Percentiles rank a stretch among this genome's conserved stretches.
These are phyloP conservation scores for Liolophura sinensis DNA, from an alignment of 1,140 invertebrate species.

Conservation along the genomic window DNA sequence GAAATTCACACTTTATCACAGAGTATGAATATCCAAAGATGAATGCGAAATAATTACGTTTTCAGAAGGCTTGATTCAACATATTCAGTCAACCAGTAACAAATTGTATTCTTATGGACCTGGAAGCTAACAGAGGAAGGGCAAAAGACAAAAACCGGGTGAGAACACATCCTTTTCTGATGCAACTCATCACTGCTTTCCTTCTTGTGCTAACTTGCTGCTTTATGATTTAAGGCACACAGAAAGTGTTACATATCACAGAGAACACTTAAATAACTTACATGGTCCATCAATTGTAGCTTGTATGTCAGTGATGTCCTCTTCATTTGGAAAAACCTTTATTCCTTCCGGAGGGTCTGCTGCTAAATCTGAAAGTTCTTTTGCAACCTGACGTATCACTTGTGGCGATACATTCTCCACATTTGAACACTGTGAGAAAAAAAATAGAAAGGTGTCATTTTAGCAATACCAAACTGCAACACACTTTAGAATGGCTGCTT, in stretches of 20 bases:
- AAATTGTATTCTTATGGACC: not conserved
- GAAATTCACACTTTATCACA: not conserved
- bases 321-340: slow-evolving; percentile 82
- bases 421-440: slow-evolving; percentile 63
- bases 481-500: too few species aligned
- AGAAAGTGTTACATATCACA: too few species aligned
- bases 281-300: slow-evolving; percentile 87
- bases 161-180: too few species aligned
- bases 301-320: slow-evolving; percentile 91
- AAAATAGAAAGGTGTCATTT: slow-evolving; percentile 7
- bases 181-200: too few species aligned
- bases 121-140: too few species aligned
- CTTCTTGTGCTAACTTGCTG: too few species aligned
- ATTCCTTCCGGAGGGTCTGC: slow-evolving; percentile 85
- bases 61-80: not conserved
- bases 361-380: slow-evolving; percentile 79
- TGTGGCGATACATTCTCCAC: slow-evolving; percentile 94
- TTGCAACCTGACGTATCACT: slow-evolving; percentile 80
- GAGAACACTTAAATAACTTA: too few species aligned
- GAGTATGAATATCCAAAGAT: not conserved
- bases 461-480: not conserved
- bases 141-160: too few species aligned
- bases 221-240: too few species aligned
- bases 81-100: not conserved
- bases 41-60: too few species aligned